Evolutionary conservation across 1,140 invertebrate species (phyloP).

Genomic region (Macrobrachium rosenbergii): DNA sequence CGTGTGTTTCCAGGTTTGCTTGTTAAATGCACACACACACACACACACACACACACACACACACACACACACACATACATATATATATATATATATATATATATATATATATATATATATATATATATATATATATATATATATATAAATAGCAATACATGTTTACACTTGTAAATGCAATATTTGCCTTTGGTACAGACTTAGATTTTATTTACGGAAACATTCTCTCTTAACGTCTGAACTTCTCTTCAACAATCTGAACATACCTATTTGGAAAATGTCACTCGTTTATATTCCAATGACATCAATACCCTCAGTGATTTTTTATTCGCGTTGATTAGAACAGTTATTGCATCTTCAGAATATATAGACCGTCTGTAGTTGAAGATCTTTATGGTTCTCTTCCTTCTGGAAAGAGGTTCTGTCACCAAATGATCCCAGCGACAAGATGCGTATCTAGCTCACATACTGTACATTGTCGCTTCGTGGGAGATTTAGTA

Average conservation of each 20-base stretch:
- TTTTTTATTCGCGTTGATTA: no score
- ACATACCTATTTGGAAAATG: no score
- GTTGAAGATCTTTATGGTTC: not conserved
- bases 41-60: slow-evolving; percentile 31
- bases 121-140: slow-evolving; percentile 38
- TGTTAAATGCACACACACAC: slow-evolving; percentile 15
- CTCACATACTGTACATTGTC: no score
- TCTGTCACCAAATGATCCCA: no score
- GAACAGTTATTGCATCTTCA: no score
- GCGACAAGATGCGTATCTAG: no score
- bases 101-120: slow-evolving; percentile 49
- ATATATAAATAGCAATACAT: slow-evolving; percentile 8
- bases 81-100: slow-evolving; percentile 40
- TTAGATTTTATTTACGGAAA: no score
- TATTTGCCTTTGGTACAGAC: not conserved
- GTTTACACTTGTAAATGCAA: not conserved
- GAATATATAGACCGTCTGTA: not conserved
- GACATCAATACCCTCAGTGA: no score
- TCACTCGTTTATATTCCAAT: no score
- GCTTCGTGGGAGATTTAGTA: no score
- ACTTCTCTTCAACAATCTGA: not conserved
- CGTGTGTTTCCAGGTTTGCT: no score
- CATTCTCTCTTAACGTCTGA: not conserved
- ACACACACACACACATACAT: slow-evolving; percentile 24
- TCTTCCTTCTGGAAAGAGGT: not conserved